phyloP scores from a whole-genome alignment of 2,888 invertebrate genomes.

The Drosophila bunnanda region DNA sequence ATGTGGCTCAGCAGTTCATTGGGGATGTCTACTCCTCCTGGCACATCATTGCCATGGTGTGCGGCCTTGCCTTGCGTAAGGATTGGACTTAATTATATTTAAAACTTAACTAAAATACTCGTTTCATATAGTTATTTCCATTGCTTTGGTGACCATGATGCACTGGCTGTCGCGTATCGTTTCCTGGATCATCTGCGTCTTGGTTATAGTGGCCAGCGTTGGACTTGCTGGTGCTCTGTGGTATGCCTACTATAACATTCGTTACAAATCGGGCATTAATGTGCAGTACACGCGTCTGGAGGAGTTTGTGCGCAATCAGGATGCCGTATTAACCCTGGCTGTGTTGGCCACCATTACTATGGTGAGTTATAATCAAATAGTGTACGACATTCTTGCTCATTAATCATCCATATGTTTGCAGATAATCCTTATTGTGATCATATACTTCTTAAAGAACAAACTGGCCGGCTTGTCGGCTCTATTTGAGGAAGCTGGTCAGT shows the following conservation, averaged over 20 bases:
- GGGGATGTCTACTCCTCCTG: slow-evolving; percentile 95
- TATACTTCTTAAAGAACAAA: slow-evolving; percentile 91
- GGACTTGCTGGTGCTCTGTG: slow-evolving; percentile 92
- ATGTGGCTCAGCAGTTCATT: slow-evolving; percentile 93
- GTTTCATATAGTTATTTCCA: slow-evolving; percentile 89
- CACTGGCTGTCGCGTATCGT: slow-evolving; percentile 93
- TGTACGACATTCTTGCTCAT: background rate
- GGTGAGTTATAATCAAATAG: slow-evolving; percentile 84
- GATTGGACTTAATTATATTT: background rate
- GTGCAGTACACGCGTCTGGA: slow-evolving; percentile 86
- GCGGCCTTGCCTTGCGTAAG: slow-evolving; percentile 92
- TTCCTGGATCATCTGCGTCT: slow-evolving; percentile 94
- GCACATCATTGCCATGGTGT: slow-evolving; percentile 92
- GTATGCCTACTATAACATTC: slow-evolving; percentile 94
- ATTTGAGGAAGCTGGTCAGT: slow-evolving; percentile 95
- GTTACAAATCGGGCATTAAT: slow-evolving; percentile 83
- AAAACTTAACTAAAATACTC: background rate
- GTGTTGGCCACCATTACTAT: slow-evolving; percentile 95
- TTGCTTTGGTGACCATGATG: slow-evolving; percentile 92
- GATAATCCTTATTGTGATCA: slow-evolving; percentile 90
- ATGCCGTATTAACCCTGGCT: slow-evolving; percentile 93
- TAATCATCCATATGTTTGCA: slow-evolving; percentile 84
- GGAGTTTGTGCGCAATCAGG: slow-evolving; percentile 93
- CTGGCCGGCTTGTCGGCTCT: slow-evolving; percentile 92
- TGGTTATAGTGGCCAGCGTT: slow-evolving; percentile 90